Conservation (phyloP, 2,113 vertebrate genomes). For the Cebidichthys violaceus region DNA sequence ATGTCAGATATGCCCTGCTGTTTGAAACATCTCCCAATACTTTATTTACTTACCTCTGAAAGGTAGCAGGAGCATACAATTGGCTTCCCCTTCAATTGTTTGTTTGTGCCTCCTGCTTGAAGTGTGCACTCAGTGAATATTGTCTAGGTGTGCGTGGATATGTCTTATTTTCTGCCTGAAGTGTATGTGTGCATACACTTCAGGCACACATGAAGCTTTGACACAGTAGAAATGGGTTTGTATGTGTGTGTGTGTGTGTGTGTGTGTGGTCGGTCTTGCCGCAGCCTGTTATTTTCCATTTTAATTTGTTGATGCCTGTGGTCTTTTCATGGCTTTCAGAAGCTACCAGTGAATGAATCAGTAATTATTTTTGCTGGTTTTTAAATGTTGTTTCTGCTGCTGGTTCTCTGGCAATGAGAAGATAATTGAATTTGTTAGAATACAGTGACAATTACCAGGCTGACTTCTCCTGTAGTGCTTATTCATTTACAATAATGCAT, state of each 20-base stretch:
- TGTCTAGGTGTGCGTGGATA: neutral
- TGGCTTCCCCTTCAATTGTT: conserved; percentile 3
- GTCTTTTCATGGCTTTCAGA: conserved; percentile 20
- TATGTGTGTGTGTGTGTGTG: neutral
- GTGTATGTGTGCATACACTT: neutral
- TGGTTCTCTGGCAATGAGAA: conserved; percentile 29
- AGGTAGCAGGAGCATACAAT: neutral
- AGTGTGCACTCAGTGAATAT: neutral
- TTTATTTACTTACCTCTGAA: neutral
- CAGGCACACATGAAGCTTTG: too few relatives aligned
- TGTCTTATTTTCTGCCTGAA: neutral
- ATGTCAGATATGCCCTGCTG: neutral
- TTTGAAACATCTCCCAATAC: neutral
- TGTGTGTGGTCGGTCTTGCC: neutral
- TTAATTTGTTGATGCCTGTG: conserved; percentile 39
- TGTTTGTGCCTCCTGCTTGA: conserved; percentile 15
- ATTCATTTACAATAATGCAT: conserved; percentile 27
- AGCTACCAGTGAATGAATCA: conserved; percentile 23
- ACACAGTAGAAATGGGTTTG: neutral
- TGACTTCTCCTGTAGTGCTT: conserved; percentile 16
- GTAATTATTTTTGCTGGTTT: conserved; percentile 49
- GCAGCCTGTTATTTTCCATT: conserved; percentile 7
- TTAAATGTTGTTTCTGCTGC: conserved; percentile 30
- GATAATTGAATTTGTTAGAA: conserved; percentile 52
- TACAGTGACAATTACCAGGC: conserved; percentile 31